Evolutionary conservation across 2,113 vertebrate species (phyloP).

Genomic region (Hymenochirus boettgeri): DNA sequence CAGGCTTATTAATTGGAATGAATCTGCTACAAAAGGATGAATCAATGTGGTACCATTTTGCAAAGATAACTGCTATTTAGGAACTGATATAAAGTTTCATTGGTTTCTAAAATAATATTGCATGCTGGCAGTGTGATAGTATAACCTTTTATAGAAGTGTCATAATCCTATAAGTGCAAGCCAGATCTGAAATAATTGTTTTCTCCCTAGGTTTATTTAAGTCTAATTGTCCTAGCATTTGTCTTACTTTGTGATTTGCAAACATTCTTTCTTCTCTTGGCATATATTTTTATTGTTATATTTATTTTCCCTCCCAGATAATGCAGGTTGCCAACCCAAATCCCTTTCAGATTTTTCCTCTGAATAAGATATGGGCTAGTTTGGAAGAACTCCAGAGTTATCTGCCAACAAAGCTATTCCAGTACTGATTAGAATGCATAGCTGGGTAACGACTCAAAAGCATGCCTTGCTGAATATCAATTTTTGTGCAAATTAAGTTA

Average conservation of each 20-base stretch:
- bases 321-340: constrained; percentile 52
- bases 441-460: constrained; percentile 23
- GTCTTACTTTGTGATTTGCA: constrained; percentile 23
- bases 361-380: constrained; percentile 56
- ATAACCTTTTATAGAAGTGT: not conserved
- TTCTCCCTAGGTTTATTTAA: constrained; percentile 16
- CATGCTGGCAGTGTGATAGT: not conserved
- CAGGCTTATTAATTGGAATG: not conserved
- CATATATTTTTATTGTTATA: constrained; percentile 53
- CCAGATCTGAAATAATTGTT: constrained; percentile 12
- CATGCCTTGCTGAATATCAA: constrained; percentile 12
- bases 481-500: not conserved
- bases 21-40: not conserved
- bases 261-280: constrained; percentile 14
- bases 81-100: not conserved
- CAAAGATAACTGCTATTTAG: not conserved
- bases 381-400: constrained; percentile 49
- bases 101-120: not conserved
- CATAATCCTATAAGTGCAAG: not conserved
- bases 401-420: constrained; percentile 47
- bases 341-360: constrained; percentile 51
- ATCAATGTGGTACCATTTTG: not conserved
- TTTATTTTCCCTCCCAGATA: constrained; percentile 47
- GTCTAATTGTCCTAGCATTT: constrained; percentile 29
- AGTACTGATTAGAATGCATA: constrained; percentile 45